Conservation (phyloP, 2,113 vertebrate species). For the Zingel zingel region DNA sequence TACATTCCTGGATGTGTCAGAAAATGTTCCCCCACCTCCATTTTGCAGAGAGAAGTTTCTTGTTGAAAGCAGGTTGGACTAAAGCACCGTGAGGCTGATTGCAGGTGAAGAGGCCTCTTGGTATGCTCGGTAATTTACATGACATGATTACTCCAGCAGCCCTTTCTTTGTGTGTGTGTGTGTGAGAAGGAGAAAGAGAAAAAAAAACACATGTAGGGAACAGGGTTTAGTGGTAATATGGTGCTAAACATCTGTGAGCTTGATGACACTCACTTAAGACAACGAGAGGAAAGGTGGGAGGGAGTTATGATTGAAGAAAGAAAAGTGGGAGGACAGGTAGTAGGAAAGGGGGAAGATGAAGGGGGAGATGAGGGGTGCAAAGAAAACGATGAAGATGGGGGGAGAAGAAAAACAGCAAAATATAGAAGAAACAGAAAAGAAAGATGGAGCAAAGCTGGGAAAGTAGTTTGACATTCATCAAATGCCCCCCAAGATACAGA, state of each 20-base stretch:
- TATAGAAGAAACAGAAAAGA: constrained; percentile 28
- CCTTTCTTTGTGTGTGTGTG: constrained; percentile 36
- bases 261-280: constrained; percentile 76
- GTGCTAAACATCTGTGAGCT: constrained; percentile 81
- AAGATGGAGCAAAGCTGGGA: constrained; percentile 23
- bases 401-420: constrained; percentile 34
- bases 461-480: constrained; percentile 57
- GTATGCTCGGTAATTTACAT: constrained; percentile 78
- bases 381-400: constrained; percentile 13
- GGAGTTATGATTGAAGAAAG: constrained; percentile 58
- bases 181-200: not conserved
- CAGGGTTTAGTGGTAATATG: constrained; percentile 64
- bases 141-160: constrained; percentile 75
- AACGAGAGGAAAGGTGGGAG: constrained; percentile 42
- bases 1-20: constrained; percentile 35
- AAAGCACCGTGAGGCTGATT: constrained; percentile 70
- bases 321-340: constrained; percentile 30
- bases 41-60: constrained; percentile 45
- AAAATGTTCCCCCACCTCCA: constrained; percentile 30
- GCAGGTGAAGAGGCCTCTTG: constrained; percentile 79
- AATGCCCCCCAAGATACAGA: constrained; percentile 59
- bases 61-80: constrained; percentile 63
- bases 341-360: not conserved
- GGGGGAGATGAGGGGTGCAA: not conserved
- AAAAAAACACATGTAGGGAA: constrained; percentile 32